Evolutionary conservation across 2,797 vertebrate genomes (phyloP), one percentile per base, ranked within the genome.

Genomic region (Poeciliopsis presidionis): DNA sequence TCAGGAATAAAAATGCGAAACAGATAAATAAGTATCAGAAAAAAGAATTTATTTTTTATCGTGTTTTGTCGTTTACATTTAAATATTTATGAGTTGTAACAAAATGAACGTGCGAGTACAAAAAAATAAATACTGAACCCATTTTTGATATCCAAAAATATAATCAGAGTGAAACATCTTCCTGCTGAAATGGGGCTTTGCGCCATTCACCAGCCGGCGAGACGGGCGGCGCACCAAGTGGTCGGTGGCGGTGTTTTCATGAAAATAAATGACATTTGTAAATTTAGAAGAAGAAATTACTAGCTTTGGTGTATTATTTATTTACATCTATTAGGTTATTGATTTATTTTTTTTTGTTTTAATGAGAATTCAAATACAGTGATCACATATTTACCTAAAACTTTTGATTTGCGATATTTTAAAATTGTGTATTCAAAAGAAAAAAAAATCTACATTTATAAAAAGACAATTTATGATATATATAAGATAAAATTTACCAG

Each of bases 161-260:
- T 0, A 0, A 0, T 16, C 51, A 78, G 86, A 91, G 92, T 91
- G 82, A 49, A 0, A 73, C 73, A 8, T 93, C 87, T 36, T 9
- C 0, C 0, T 0, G 14, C 49, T 75, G 74, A 77, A 80, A 57
- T 0, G 28, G 5, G 43, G 67, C 12, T 28, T 4, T 16, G 41
- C 67, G 1, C n/a, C 43, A 70, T 70, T 70, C 14, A 16, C 5
- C 14, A 45, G 43, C 43, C 25, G 41, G 41, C 28, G n/a, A 70
- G 43, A 70, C 43, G 5, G 46, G 25, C 67, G n/a, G 25, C n/a
- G n/a, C 25, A 0, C 20, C 11, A 20, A 20, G 1, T 20, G 2
- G 22, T 43, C 12, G 67, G 13, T 5, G 67, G 41, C 5, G 41
- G 11, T 16, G 28, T 14, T 39, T 63, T 36, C 1, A 36, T 36